phyloP scores from a whole-genome alignment of 2,888 invertebrate species.

The Andrena dorsata region DNA sequence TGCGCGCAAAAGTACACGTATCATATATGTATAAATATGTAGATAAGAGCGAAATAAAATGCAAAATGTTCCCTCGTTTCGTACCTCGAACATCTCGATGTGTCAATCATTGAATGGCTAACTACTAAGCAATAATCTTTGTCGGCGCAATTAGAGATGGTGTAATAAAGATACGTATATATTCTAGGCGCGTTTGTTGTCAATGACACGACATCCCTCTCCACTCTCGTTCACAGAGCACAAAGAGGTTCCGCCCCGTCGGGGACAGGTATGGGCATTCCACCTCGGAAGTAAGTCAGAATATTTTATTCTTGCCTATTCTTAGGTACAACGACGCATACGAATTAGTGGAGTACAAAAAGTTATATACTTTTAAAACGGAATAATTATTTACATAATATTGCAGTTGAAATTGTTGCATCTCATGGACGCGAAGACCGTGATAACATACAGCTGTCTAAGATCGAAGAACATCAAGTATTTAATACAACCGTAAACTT shows the following conservation, averaged over 20 bases:
- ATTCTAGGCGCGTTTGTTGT: constrained; percentile 56
- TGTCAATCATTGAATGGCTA: constrained; percentile 76
- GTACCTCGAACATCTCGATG: constrained; percentile 74
- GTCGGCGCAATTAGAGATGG: constrained; percentile 75
- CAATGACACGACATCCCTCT: background rate
- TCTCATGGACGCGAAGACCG: constrained; percentile 13
- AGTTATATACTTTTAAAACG: constrained; percentile 49
- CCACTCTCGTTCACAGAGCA: background rate
- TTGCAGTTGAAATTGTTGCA: constrained; percentile 8
- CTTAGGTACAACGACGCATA: constrained; percentile 45
- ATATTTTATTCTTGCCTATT: constrained; percentile 54
- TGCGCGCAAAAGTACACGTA: constrained; percentile 27
- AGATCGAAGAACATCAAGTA: constrained; percentile 10
- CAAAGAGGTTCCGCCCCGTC: background rate
- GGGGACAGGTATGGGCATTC: background rate
- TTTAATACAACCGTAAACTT: constrained; percentile 10
- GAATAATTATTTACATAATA: constrained; percentile 61
- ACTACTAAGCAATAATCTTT: constrained; percentile 79
- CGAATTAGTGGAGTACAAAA: constrained; percentile 62
- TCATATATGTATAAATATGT: constrained; percentile 60
- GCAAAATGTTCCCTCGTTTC: constrained; percentile 65
- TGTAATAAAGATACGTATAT: constrained; percentile 69
- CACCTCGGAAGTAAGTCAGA: constrained; percentile 42
- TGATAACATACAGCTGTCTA: background rate
- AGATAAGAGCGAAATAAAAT: constrained; percentile 44